Evolutionary conservation across 2,113 vertebrate genomes (phyloP).

Genomic region (Thalassoma bifasciatum): DNA sequence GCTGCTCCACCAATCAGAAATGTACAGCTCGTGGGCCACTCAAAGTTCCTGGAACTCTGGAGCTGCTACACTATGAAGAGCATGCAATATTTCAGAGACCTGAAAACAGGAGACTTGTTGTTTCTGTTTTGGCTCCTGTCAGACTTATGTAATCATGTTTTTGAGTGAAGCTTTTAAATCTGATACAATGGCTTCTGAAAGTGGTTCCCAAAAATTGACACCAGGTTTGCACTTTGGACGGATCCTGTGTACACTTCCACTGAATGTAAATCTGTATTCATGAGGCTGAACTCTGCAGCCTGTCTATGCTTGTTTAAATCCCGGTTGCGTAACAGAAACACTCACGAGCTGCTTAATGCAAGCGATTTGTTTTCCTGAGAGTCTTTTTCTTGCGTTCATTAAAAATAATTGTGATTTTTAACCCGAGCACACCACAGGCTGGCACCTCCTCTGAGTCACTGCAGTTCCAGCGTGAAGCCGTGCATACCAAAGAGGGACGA

Average conservation of each 20-base stretch:
- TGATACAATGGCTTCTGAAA: background rate
- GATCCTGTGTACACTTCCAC: background rate
- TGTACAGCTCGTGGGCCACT: too few relatives aligned
- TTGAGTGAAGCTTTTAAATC: background rate
- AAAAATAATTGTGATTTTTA: conserved; percentile 76
- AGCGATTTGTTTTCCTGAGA: conserved; percentile 51
- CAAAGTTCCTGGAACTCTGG: too few relatives aligned
- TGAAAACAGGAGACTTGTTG: too few relatives aligned
- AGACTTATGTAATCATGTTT: too few relatives aligned
- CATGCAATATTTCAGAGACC: too few relatives aligned
- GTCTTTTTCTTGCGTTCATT: conserved; percentile 65
- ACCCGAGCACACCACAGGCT: conserved; percentile 56
- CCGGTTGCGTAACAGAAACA: conserved; percentile 44
- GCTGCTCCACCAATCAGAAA: too few relatives aligned
- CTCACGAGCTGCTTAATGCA: conserved; percentile 25
- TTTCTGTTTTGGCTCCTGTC: too few relatives aligned
- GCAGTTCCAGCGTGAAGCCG: conserved; percentile 66
- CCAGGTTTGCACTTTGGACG: conserved; percentile 1
- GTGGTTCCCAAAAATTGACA: background rate
- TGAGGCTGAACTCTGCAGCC: background rate
- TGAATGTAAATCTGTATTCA: too few relatives aligned
- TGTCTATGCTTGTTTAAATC: conserved; percentile 50
- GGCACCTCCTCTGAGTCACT: conserved; percentile 59
- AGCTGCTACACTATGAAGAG: too few relatives aligned
- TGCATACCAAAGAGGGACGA: conserved; percentile 84